Base-by-base conservation (phyloP, 1,140 invertebrate genomes). In the Ditylenchus dipsaci region DNA sequence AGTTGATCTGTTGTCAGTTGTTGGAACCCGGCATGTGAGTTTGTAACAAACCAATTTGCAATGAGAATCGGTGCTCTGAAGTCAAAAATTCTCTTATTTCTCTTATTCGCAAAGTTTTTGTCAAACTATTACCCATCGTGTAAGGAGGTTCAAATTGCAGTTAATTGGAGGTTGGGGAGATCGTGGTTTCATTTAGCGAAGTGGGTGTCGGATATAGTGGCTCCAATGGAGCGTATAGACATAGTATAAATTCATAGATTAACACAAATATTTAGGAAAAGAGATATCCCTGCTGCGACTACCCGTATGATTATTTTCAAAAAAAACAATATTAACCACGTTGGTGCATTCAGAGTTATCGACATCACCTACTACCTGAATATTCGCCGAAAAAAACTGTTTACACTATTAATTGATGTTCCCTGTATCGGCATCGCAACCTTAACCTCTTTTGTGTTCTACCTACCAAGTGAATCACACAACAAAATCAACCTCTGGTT, bases 301-400 rank as follows among this genome's bases (percentile, higher is more conserved):
- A 93, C 89, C 83, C 95, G 94, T 84, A 89, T 90, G 0, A 93
- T 91, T 81, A 93, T 91, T 82, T 86, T 87, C 43, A 90, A 92
- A 77, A 95, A 86, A 92, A 91, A 19, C 95, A 27, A 11, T 7
- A 13, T 68, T 11, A 0, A 42, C 15, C n/a, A 45, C 11, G 1
- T 43, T 23, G 19, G n/a, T 67, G 17, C 13, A 65, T 85, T 45
- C 78, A 83, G 91, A 92, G 84, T 90, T 81, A 90, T 95, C 67
- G 93, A 96, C 84, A 95, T 96, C 75, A 95, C 92, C 0, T 96
- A 95, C 84, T 93, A 92, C 84, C 94, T 99, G 60, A 93, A 92
- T 21, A 95, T 98, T 71, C 87, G 95, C 63, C 87, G 95, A 56
- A 99, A 98, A 84, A 97, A 95, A 1, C 86, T 98, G 9, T 98